Evolutionary conservation across 1,140 invertebrate species (phyloP).

Genomic region (Ephestia elutella): DNA sequence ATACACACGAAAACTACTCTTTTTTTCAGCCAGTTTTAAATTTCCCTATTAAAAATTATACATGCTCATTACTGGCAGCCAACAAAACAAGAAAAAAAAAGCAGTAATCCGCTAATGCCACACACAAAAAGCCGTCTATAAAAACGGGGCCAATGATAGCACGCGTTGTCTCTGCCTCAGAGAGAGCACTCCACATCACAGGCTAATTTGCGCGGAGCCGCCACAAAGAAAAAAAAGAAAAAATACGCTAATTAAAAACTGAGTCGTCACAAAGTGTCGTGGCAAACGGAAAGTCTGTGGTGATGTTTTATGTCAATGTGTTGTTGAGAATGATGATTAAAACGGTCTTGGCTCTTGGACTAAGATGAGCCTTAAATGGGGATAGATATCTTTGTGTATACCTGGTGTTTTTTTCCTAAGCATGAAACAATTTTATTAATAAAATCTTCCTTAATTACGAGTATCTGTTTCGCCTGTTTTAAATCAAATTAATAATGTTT

Average conservation of each 20-base stretch:
- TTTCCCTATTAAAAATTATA: neutral
- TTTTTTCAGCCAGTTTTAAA: neutral
- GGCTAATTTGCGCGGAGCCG: slow-evolving; percentile 46
- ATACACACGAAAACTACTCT: neutral
- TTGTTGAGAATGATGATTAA: neutral
- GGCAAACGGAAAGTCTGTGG: slow-evolving; percentile 28
- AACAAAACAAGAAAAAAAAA: slow-evolving; percentile 1
- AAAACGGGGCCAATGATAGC: slow-evolving; percentile 30
- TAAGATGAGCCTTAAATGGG: neutral
- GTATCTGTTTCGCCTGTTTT: no score
- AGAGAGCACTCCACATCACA: slow-evolving; percentile 38
- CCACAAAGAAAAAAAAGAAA: slow-evolving; percentile 33
- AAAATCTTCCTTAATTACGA: no score
- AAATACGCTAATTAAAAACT: slow-evolving; percentile 58
- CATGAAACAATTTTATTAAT: no score
- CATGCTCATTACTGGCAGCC: neutral
- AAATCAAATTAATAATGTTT: no score
- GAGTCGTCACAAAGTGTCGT: slow-evolving; percentile 46
- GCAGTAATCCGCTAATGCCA: slow-evolving; percentile 33
- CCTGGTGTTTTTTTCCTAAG: no score
- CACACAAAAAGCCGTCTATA: slow-evolving; percentile 19
- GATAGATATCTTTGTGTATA: neutral
- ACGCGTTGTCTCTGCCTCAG: slow-evolving; percentile 16
- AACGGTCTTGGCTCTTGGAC: neutral
- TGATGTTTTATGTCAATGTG: neutral